These are phyloP conservation scores for Thera britannica DNA, from an alignment of 2,888 invertebrate species.

Conservation along the genomic window DNA sequence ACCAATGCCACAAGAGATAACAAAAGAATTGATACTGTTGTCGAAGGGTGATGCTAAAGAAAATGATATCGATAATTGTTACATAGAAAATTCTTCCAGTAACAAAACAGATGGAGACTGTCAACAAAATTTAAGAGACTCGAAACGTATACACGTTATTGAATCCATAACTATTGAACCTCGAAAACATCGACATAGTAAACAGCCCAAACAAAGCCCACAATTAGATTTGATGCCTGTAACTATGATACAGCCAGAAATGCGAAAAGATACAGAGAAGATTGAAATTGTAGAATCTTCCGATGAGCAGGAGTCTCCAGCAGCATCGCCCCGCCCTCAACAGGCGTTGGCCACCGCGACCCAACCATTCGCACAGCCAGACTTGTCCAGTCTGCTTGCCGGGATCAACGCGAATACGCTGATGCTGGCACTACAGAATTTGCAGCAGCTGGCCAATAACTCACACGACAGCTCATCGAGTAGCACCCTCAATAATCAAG, in stretches of 20 bases:
- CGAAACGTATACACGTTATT: constrained; percentile 67
- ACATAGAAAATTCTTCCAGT: constrained; percentile 8
- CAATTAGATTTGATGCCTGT: constrained; percentile 30
- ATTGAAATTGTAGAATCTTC: constrained; percentile 22
- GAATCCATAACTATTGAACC: constrained; percentile 69
- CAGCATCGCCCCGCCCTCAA: constrained; percentile 13
- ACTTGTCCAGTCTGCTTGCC: constrained; percentile 66
- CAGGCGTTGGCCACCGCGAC: constrained; percentile 14
- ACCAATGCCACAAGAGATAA: constrained; percentile 53
- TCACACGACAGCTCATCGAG: constrained; percentile 41
- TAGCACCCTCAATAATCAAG: constrained; percentile 38
- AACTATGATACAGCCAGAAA: constrained; percentile 28
- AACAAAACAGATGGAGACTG: constrained; percentile 37
- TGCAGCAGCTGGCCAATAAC: constrained; percentile 67
- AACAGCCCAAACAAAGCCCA: constrained; percentile 10
- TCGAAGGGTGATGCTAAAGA: constrained; percentile 41
- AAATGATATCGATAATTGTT: constrained; percentile 2
- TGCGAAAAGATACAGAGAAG: constrained; percentile 15
- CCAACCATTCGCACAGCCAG: constrained; percentile 49
- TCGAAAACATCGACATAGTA: constrained; percentile 22
- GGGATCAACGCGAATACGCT: constrained; percentile 75
- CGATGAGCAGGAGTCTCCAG: constrained; percentile 17
- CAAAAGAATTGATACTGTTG: constrained; percentile 55
- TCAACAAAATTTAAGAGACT: constrained; percentile 54
- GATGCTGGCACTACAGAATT: constrained; percentile 73